These are phyloP conservation scores for Nysson spinosus DNA, from an alignment of 2,888 invertebrate species.

Conservation along the genomic window DNA sequence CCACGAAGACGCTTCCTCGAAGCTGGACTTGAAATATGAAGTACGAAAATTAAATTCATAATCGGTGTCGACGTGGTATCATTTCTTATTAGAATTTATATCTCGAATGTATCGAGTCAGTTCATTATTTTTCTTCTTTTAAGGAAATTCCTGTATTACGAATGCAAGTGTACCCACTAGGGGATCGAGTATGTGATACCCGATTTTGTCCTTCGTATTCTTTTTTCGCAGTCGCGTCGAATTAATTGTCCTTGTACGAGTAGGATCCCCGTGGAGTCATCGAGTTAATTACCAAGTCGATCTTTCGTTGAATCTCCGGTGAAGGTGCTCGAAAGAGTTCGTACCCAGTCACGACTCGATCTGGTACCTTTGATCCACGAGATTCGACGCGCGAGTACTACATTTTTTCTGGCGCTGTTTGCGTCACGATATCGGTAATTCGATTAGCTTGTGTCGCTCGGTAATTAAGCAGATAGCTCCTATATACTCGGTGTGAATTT, in stretches of 20 bases:
- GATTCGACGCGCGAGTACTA: constrained; percentile 16
- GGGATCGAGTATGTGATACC: too few relatives aligned
- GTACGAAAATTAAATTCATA: too few relatives aligned
- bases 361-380: constrained; percentile 12
- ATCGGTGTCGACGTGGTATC: too few relatives aligned
- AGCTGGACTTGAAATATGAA: neutral
- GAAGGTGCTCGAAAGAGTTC: constrained; percentile 11
- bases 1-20: too few relatives aligned
- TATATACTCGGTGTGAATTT: too few relatives aligned
- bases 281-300: constrained; percentile 29
- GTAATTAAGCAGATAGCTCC: too few relatives aligned
- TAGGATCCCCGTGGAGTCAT: constrained; percentile 11
- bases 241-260: constrained; percentile 17
- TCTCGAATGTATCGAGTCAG: neutral
- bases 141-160: too few relatives aligned
- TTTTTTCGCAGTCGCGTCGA: constrained; percentile 10
- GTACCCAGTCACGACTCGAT: constrained; percentile 34
- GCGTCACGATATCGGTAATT: constrained; percentile 16
- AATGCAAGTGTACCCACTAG: neutral
- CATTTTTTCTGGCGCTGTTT: neutral
- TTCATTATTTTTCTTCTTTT: neutral
- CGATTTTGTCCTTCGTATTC: neutral
- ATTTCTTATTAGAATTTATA: neutral
- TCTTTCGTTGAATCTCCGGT: constrained; percentile 4
- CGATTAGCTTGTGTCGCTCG: too few relatives aligned